These are phyloP conservation scores for Dendrocincla fuliginosa DNA, from an alignment of 2,797 vertebrate species.

Conservation along the genomic window DNA sequence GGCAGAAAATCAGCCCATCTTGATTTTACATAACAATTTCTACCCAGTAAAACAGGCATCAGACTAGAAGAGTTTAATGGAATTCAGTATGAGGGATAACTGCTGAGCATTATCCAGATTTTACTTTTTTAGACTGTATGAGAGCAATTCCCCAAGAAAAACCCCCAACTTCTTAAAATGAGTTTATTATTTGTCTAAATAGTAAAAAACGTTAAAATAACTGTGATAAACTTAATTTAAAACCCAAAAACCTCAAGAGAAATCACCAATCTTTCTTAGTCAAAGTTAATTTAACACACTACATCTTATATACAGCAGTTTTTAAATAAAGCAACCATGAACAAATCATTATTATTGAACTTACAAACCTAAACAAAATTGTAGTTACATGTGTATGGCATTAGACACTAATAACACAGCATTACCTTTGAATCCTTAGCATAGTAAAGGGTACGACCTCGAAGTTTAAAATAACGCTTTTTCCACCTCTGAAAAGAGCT, in stretches of 20 bases:
- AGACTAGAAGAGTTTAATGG: neutral
- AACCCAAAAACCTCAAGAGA: neutral
- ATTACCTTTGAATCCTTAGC: constrained; percentile 98
- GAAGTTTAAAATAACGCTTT: constrained; percentile 96
- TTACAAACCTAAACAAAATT: neutral
- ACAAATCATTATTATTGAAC: neutral
- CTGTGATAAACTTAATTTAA: neutral
- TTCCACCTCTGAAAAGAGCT: constrained; percentile 99
- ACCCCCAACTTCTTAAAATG: fast-evolving
- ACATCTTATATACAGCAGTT: neutral
- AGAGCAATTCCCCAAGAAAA: neutral
- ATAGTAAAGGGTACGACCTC: constrained; percentile 96
- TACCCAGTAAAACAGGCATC: neutral
- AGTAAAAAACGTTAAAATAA: neutral
- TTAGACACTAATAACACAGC: neutral
- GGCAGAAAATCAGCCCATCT: neutral
- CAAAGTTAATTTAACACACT: neutral
- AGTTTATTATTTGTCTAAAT: neutral
- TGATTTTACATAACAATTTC: neutral
- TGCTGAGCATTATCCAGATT: neutral
- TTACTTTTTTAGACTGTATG: neutral
- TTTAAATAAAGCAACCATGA: neutral
- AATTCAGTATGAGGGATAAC: neutral
- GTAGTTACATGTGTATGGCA: neutral
- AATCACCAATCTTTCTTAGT: neutral